Conservation (phyloP, 2,797 vertebrate genomes). For the Arrhamphus sclerolepis region DNA sequence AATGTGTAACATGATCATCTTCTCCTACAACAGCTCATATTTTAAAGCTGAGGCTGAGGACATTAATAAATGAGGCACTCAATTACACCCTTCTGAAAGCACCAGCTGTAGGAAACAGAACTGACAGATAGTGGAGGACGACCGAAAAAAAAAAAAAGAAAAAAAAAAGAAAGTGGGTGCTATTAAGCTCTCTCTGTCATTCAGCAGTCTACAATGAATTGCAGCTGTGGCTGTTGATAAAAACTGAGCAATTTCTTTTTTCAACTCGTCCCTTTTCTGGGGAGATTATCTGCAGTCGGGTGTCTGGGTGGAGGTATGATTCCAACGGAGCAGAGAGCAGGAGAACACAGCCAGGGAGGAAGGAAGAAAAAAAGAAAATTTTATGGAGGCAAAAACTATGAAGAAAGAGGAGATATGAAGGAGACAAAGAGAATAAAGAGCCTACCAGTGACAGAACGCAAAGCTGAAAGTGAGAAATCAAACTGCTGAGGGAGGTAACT, state of each 20-base stretch:
- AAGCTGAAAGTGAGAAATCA: no score
- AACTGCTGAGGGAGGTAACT: no score
- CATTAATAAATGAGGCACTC: slow-evolving; percentile 50
- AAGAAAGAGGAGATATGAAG: no score
- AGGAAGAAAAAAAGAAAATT: background rate
- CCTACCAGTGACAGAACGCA: no score
- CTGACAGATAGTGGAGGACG: slow-evolving; percentile 52
- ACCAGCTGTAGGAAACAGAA: slow-evolving; percentile 66
- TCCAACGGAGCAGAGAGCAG: slow-evolving; percentile 45
- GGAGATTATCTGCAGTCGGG: slow-evolving; percentile 77
- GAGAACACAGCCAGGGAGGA: slow-evolving; percentile 12
- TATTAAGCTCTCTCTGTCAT: slow-evolving; percentile 72
- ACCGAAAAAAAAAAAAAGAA: slow-evolving; percentile 13
- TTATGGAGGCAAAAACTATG: no score
- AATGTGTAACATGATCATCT: slow-evolving; percentile 18
- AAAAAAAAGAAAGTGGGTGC: slow-evolving; percentile 23
- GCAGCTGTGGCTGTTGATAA: slow-evolving; percentile 82
- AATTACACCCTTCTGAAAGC: slow-evolving; percentile 60
- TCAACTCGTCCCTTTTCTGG: slow-evolving; percentile 25
- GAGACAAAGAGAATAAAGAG: no score
- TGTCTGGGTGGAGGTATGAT: slow-evolving; percentile 69
- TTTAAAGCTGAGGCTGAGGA: slow-evolving; percentile 46
- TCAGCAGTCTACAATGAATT: slow-evolving; percentile 76
- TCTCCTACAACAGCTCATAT: slow-evolving; percentile 16
- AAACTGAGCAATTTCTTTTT: slow-evolving; percentile 57